phyloP scores from a whole-genome alignment of 2,113 vertebrate species.

The Pygathrix nemaeus region DNA sequence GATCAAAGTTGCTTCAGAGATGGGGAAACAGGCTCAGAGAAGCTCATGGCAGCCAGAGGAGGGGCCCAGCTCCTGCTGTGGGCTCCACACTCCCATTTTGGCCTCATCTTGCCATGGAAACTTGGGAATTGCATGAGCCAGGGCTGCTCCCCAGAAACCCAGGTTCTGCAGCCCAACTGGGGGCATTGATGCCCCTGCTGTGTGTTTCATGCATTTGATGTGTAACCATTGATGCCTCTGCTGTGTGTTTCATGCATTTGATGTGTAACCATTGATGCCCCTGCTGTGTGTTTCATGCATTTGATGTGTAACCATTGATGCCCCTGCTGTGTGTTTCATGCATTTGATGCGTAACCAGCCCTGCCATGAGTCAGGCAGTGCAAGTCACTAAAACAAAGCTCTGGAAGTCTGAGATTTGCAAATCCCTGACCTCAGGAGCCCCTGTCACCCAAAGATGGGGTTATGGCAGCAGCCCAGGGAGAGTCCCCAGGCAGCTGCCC shows the following conservation, averaged over 20 bases:
- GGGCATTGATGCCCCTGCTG: neutral
- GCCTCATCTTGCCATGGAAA: too few relatives aligned
- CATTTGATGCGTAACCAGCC: neutral
- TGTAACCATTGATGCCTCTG: accelerated
- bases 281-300: too few relatives aligned
- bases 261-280: neutral
- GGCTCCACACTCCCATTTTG: neutral
- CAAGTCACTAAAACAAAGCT: neutral
- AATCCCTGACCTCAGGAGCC: neutral
- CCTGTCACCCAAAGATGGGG: neutral
- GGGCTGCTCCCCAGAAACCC: too few relatives aligned
- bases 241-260: neutral
- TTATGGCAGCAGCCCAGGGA: neutral
- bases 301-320: too few relatives aligned
- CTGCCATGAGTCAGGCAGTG: neutral
- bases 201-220: too few relatives aligned
- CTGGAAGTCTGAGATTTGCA: neutral
- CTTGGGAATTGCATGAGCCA: neutral
- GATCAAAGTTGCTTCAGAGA: neutral
- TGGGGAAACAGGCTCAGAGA: neutral
- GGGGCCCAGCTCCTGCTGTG: neutral
- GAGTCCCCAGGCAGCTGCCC: neutral
- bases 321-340: neutral
- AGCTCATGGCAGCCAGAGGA: neutral
- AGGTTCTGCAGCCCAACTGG: accelerated